A percentile compares a stretch with the other conserved stretches of the same genome.
Evolutionary conservation across 2,113 vertebrate genomes (phyloP).

Genomic region (Antigone vipio): DNA sequence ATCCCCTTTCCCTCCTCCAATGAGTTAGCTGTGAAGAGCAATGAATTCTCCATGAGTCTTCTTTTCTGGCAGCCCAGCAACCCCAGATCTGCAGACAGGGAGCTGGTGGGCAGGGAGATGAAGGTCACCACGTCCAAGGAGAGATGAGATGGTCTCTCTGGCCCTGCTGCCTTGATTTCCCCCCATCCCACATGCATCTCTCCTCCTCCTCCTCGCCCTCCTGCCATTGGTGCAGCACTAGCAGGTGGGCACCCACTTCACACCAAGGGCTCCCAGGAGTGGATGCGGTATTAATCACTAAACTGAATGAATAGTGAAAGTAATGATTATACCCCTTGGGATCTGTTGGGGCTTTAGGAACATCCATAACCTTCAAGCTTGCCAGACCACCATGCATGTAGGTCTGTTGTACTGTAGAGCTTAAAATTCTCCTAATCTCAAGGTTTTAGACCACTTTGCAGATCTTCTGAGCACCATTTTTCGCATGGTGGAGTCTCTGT

Average conservation of each 20-base stretch:
- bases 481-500: not conserved
- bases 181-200: not conserved
- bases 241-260: not conserved
- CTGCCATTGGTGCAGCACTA: not conserved
- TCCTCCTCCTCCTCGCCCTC: not conserved
- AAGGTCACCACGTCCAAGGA: not conserved
- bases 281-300: not conserved
- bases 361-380: not conserved
- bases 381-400: accelerated
- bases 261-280: not conserved
- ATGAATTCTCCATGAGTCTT: not conserved
- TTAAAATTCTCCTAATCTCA: not conserved
- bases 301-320: not conserved
- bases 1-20: not conserved
- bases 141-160: not conserved
- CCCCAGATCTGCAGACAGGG: not conserved
- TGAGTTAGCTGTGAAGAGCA: not conserved
- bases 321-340: not conserved
- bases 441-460: not conserved
- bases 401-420: accelerated
- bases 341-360: not conserved
- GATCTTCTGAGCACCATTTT: not conserved
- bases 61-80: not conserved
- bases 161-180: not conserved
- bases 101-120: not conserved